These are phyloP conservation scores for Mimachlamys varia DNA, from an alignment of 2,888 invertebrate genomes.

Conservation along the genomic window DNA sequence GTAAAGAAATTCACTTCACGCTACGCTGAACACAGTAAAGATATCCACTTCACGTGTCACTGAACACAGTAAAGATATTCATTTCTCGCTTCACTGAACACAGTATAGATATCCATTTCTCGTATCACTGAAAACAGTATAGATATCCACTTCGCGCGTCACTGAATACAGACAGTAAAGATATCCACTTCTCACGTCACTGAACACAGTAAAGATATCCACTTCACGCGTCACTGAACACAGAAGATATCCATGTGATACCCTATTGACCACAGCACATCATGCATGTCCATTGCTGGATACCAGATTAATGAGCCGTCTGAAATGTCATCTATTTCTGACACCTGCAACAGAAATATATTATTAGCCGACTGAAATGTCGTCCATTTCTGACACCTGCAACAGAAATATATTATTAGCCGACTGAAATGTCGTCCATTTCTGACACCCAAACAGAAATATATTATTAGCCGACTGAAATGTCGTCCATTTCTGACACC, in stretches of 20 bases:
- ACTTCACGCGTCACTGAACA: not conserved
- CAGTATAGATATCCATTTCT: too few species aligned
- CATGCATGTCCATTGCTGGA: not conserved
- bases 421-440: too few species aligned
- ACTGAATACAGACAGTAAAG: not conserved
- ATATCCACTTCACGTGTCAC: not conserved
- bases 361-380: not conserved
- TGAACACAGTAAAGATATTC: not conserved
- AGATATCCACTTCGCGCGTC: not conserved
- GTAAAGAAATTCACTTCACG: not conserved
- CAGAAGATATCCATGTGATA: too few species aligned
- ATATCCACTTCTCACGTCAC: not conserved
- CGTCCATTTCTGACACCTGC: not conserved
- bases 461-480: not conserved
- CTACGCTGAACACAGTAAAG: not conserved
- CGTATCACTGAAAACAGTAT: too few species aligned
- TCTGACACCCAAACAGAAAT: not conserved
- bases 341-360: not conserved
- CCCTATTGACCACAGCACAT: not conserved
- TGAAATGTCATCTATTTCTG: not conserved
- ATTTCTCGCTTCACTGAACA: not conserved
- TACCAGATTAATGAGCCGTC: not conserved
- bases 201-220: not conserved
- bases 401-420: not conserved
- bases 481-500: not conserved